Percentiles rank a stretch among this genome's conserved stretches.
phyloP scores from a whole-genome alignment of 1,140 invertebrate species.

The Planococcus citri region DNA sequence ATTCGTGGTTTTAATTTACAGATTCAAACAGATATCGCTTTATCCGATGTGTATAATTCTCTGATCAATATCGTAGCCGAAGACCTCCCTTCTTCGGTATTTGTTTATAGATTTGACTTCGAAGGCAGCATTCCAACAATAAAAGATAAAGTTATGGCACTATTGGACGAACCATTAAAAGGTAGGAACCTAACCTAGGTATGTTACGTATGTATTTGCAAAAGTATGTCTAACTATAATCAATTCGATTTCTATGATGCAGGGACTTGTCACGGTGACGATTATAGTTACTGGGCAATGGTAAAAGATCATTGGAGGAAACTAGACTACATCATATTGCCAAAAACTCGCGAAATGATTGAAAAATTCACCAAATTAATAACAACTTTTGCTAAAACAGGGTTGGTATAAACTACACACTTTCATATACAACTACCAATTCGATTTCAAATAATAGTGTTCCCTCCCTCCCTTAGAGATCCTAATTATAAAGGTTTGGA shows the following conservation, averaged over 20 bases:
- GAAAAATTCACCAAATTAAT: neutral
- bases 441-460: no score
- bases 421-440: no score
- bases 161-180: neutral
- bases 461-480: no score
- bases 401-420: neutral
- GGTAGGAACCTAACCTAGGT: no score
- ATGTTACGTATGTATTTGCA: no score
- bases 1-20: neutral
- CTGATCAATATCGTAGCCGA: neutral
- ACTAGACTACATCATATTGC: neutral
- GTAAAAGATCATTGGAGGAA: neutral
- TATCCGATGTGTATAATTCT: neutral
- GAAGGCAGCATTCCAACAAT: neutral
- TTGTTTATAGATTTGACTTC: neutral
- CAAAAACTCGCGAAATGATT: neutral
- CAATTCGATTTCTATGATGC: no score
- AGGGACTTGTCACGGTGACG: neutral
- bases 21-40: neutral
- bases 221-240: no score
- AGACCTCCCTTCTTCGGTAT: neutral
- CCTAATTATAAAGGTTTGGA: no score
- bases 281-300: neutral
- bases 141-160: neutral
- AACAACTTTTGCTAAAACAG: neutral